Evolutionary conservation across 1,140 invertebrate species (phyloP).

Genomic region (Camponotus floridanus): DNA sequence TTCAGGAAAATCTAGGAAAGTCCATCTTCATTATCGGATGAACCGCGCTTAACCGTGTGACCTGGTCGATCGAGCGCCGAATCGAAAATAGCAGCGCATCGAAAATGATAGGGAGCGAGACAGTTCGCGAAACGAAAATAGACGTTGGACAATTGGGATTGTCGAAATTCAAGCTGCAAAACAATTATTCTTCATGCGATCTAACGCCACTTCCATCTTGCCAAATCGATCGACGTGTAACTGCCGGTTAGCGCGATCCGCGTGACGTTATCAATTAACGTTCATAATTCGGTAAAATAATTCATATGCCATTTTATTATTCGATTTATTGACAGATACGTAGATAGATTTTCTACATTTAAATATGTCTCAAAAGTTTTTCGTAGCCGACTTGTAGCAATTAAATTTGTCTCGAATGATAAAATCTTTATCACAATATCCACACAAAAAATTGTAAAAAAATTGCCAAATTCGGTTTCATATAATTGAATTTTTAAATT

Average conservation of each 20-base stretch:
- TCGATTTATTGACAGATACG: not conserved
- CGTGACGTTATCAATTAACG: constrained; percentile 44
- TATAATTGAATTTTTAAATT: not conserved
- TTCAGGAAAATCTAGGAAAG: constrained; percentile 73
- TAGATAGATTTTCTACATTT: constrained; percentile 26
- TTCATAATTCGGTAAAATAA: constrained; percentile 26
- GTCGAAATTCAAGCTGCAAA: constrained; percentile 45
- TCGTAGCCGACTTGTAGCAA: not conserved
- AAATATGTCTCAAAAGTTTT: constrained; percentile 1
- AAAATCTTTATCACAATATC: not conserved
- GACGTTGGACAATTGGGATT: constrained; percentile 61
- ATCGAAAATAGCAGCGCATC: constrained; percentile 71
- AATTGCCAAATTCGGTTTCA: not conserved
- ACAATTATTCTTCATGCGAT: constrained; percentile 35
- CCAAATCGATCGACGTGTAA: constrained; percentile 28
- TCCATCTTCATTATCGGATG: constrained; percentile 76
- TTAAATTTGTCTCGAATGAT: constrained; percentile 12
- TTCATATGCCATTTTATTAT: not conserved
- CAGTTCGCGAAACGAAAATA: constrained; percentile 73
- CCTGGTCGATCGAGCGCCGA: constrained; percentile 72
- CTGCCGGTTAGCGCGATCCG: constrained; percentile 12
- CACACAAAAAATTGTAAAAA: not conserved
- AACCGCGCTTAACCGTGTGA: constrained; percentile 75
- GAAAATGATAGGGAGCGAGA: constrained; percentile 72
- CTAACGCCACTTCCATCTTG: not conserved